Percentiles rank a stretch among this genome's conserved stretches.
Conservation (phyloP, 2,888 invertebrate species). For the Meteorus colon region DNA sequence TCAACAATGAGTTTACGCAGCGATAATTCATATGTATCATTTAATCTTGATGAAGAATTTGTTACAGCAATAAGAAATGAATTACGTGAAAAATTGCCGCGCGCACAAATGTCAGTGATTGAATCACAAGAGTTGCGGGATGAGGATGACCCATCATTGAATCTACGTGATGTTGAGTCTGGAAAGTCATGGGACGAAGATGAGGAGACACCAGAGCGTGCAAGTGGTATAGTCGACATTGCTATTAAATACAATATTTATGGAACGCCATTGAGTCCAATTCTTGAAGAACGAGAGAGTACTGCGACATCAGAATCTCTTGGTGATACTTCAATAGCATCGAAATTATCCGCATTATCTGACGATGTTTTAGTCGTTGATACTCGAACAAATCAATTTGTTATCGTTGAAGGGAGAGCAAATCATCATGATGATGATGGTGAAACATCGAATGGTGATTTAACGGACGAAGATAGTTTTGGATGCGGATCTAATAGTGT, state of each 20-base stretch:
- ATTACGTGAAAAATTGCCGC: constrained; percentile 81
- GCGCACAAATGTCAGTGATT: constrained; percentile 76
- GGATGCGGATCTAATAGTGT: constrained; percentile 53
- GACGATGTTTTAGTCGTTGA: constrained; percentile 74
- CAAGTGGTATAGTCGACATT: constrained; percentile 69
- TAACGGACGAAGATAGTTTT: constrained; percentile 64
- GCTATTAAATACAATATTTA: constrained; percentile 76
- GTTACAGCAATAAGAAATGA: constrained; percentile 83
- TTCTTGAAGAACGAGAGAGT: constrained; percentile 77
- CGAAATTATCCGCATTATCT: constrained; percentile 62
- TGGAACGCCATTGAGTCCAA: constrained; percentile 78
- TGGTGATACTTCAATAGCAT: constrained; percentile 65
- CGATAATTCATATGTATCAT: constrained; percentile 76
- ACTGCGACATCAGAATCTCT: constrained; percentile 68
- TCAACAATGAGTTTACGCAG: constrained; percentile 75
- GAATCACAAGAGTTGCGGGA: constrained; percentile 66
- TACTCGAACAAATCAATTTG: constrained; percentile 74
- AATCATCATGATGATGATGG: constrained; percentile 58
- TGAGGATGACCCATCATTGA: constrained; percentile 60
- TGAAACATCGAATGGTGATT: constrained; percentile 60
- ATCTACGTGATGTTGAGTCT: constrained; percentile 58
- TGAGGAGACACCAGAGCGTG: constrained; percentile 64
- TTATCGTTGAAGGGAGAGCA: constrained; percentile 67
- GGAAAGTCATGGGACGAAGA: constrained; percentile 70
- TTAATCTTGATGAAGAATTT: constrained; percentile 81